Percentiles rank a stretch among this genome's conserved stretches.
These are phyloP conservation scores for Colletes latitarsis DNA, from an alignment of 1,140 invertebrate species.

Conservation along the genomic window DNA sequence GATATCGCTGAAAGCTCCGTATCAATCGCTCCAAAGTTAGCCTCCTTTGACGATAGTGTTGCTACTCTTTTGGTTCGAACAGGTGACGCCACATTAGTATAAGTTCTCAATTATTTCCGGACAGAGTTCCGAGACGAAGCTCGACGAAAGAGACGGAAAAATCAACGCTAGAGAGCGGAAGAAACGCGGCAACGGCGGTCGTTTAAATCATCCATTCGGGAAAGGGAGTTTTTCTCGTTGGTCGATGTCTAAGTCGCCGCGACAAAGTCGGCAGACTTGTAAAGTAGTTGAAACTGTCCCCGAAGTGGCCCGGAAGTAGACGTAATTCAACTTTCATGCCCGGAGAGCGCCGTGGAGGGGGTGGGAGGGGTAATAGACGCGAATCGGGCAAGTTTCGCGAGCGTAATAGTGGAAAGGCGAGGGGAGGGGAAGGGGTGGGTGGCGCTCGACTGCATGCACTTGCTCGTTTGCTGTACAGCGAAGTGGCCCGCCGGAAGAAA, in stretches of 20 bases:
- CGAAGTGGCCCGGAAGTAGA: conserved; percentile 21
- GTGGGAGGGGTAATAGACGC: conserved; percentile 24
- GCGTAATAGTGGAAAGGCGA: not conserved
- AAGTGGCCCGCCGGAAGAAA: conserved; percentile 30
- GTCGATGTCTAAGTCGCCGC: not conserved
- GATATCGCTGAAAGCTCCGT: too few relatives aligned
- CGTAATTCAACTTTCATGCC: conserved; percentile 37
- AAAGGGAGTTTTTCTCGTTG: not conserved
- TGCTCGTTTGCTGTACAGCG: conserved; percentile 21
- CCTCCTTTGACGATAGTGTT: too few relatives aligned
- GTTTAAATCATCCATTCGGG: conserved; percentile 1
- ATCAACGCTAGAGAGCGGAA: not conserved
- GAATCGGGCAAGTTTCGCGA: conserved; percentile 31
- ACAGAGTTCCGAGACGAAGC: too few relatives aligned
- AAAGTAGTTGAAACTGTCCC: conserved; percentile 33
- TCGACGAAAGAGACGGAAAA: too few relatives aligned
- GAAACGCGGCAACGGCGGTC: not conserved
- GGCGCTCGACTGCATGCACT: not conserved
- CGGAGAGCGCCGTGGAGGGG: not conserved
- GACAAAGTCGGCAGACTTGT: conserved; percentile 16
- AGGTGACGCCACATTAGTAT: too few relatives aligned
- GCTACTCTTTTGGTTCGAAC: too few relatives aligned
- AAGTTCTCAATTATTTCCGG: too few relatives aligned
- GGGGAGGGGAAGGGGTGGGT: not conserved
- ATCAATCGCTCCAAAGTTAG: too few relatives aligned